Evolutionary conservation across 2,888 invertebrate species (phyloP).

Genomic region (Tenodera sinensis): DNA sequence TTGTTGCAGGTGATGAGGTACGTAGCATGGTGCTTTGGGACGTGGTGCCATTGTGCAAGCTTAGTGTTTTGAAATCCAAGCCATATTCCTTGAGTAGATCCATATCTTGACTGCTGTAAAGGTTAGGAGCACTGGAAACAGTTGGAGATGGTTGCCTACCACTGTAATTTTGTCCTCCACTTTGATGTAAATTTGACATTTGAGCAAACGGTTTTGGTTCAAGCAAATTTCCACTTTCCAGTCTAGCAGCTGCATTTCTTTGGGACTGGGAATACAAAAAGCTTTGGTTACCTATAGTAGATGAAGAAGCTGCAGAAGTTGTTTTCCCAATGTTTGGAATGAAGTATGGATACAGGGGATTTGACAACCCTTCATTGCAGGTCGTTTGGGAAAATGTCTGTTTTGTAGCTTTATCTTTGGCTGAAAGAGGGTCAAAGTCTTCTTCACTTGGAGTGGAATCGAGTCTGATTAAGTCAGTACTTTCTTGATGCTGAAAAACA

Average conservation of each 20-base stretch:
- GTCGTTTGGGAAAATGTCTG: conserved; percentile 18
- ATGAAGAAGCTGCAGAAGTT: background rate
- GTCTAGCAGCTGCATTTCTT: background rate
- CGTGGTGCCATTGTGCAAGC: conserved; percentile 30
- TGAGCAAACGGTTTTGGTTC: conserved; percentile 23
- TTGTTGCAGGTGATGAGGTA: conserved; percentile 23
- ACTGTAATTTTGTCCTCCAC: background rate
- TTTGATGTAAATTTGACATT: conserved; percentile 25
- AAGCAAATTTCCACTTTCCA: conserved; percentile 28
- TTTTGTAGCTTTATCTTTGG: conserved; percentile 36
- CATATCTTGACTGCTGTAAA: conserved; percentile 52
- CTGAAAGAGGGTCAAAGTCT: conserved; percentile 63
- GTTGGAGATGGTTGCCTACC: background rate
- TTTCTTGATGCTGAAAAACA: background rate
- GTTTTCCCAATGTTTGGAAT: conserved; percentile 29
- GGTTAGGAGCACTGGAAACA: conserved; percentile 30
- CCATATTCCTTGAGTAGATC: conserved; percentile 72
- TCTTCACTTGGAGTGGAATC: conserved; percentile 61
- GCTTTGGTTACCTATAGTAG: conserved; percentile 21
- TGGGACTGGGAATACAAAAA: conserved; percentile 18
- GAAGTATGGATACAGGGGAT: conserved; percentile 50
- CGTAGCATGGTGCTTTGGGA: conserved; percentile 27
- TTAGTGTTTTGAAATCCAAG: conserved; percentile 60
- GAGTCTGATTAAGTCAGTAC: conserved; percentile 58
- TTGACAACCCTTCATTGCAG: conserved; percentile 50